Conservation (phyloP, 2,888 invertebrate genomes). For the Drosophila paramelanica region DNA sequence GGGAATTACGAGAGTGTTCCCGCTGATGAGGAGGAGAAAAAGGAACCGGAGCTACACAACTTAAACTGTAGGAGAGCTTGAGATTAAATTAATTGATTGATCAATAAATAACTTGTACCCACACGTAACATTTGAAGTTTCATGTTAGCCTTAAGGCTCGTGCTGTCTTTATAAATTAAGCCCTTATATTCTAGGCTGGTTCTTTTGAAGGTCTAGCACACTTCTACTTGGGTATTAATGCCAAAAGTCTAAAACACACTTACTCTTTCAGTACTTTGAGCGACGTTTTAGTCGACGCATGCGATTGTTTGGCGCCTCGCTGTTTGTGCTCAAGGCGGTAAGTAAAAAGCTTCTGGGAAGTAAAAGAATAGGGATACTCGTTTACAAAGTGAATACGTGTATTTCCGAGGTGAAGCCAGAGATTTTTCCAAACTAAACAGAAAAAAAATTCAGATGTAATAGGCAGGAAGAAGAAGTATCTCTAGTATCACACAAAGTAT, state of each 20-base stretch:
- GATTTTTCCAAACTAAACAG: too few species aligned
- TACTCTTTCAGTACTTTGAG: slow-evolving; percentile 88
- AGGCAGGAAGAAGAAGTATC: too few species aligned
- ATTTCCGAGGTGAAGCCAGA: too few species aligned
- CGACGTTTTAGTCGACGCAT: slow-evolving; percentile 89
- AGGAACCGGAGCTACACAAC: slow-evolving; percentile 26
- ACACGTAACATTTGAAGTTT: slow-evolving; percentile 31
- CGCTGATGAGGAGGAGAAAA: slow-evolving; percentile 8
- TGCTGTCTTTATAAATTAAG: neutral
- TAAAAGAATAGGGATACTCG: neutral
- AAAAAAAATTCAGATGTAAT: too few species aligned
- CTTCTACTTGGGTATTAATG: neutral
- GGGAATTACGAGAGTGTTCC: slow-evolving; percentile 73
- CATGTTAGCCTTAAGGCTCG: slow-evolving; percentile 11
- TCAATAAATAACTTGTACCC: slow-evolving; percentile 15
- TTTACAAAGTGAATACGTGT: too few species aligned
- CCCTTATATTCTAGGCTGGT: neutral
- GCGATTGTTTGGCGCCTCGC: slow-evolving; percentile 89
- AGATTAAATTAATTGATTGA: neutral
- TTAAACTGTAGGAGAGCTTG: slow-evolving; percentile 8
- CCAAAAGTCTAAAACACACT: slow-evolving; percentile 49
- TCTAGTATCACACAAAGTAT: too few species aligned
- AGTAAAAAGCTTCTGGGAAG: slow-evolving; percentile 79
- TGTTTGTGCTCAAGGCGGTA: slow-evolving; percentile 89
- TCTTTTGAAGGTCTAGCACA: neutral